These are phyloP conservation scores for Rhodinocichla rosea DNA, from an alignment of 2,113 vertebrate species.

Conservation along the genomic window DNA sequence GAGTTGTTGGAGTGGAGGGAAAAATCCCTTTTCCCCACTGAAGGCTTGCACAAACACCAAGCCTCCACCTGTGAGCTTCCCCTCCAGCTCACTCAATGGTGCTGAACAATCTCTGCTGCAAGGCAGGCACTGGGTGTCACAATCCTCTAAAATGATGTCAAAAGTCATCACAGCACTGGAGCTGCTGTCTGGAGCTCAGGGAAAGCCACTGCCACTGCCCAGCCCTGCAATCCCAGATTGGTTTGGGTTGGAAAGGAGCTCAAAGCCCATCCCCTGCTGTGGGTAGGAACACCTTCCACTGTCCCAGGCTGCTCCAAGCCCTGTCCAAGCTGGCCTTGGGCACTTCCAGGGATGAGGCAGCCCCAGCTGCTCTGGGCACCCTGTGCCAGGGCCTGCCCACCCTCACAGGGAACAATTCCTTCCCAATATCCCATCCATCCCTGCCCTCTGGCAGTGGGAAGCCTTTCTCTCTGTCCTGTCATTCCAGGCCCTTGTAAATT, in stretches of 20 bases:
- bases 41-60: not conserved
- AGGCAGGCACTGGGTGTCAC: conserved; percentile 8
- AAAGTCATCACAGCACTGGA: not conserved
- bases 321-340: accelerated
- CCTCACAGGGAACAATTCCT: not conserved
- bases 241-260: not conserved
- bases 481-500: not conserved
- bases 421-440: not conserved
- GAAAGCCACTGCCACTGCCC: not conserved
- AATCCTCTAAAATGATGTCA: not conserved
- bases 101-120: conserved; percentile 58
- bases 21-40: not conserved
- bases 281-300: not conserved
- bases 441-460: not conserved
- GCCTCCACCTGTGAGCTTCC: not conserved
- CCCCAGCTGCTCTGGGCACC: not conserved
- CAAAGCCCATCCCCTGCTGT: not conserved
- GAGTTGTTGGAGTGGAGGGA: not conserved
- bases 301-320: not conserved
- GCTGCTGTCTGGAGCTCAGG: not conserved
- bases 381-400: not conserved
- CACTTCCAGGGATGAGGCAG: not conserved
- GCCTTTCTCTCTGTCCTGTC: not conserved
- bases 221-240: not conserved
- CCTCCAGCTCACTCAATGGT: conserved; percentile 38